Conservation (phyloP, 2,888 invertebrate genomes). For the Clepsis dumicolana region DNA sequence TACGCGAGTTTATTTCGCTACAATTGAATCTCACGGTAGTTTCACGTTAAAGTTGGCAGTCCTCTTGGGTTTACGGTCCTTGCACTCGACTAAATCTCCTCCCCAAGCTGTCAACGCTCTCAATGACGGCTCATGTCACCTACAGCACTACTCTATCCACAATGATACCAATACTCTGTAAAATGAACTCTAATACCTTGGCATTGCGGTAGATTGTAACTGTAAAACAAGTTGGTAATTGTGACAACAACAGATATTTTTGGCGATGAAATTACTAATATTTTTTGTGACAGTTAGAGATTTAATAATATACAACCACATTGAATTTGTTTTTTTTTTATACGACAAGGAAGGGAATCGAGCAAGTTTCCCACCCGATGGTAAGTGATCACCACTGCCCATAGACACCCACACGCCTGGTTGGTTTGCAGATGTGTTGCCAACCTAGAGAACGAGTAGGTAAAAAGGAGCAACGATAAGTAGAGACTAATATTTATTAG, state of each 20-base stretch:
- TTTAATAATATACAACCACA: constrained; percentile 6
- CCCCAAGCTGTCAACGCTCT: constrained; percentile 17
- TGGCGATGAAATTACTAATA: constrained; percentile 25
- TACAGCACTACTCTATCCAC: not conserved
- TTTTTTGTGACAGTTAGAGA: constrained; percentile 19
- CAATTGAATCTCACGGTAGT: too few species aligned
- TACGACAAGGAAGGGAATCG: too few species aligned
- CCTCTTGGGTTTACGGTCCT: too few species aligned
- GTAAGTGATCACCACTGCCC: too few species aligned
- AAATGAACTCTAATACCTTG: not conserved
- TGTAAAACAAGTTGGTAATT: constrained; percentile 8
- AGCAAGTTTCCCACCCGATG: too few species aligned
- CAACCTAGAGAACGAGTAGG: too few species aligned
- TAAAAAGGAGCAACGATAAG: too few species aligned
- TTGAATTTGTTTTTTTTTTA: not conserved
- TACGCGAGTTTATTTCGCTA: too few species aligned
- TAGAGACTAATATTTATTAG: too few species aligned
- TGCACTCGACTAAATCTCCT: not conserved
- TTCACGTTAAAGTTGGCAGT: too few species aligned
- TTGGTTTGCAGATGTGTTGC: too few species aligned
- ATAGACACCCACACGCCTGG: too few species aligned
- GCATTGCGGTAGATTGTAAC: not conserved
- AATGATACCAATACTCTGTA: not conserved
- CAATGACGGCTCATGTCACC: constrained; percentile 17
- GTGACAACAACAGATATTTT: not conserved